Base-by-base conservation (phyloP, 2,888 invertebrate genomes). In the Augiades crinisus region DNA sequence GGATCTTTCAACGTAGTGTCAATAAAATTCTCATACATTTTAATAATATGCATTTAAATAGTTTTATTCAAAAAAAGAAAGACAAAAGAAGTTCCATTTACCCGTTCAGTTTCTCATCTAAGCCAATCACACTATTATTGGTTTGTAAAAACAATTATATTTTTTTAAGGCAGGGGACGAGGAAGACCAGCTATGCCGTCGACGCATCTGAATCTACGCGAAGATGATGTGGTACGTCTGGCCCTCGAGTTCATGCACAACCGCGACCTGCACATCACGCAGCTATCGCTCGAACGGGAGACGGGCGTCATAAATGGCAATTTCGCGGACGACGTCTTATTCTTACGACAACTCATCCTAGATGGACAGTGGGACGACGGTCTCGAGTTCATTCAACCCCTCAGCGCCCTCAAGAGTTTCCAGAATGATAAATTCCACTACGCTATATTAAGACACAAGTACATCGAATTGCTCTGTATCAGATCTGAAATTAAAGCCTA, bases 321-420 rank as follows among this genome's bases (percentile, higher is more conserved):
- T 73, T 98, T 93, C 79, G 97, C 97, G 8, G 98, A 98, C 81
- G 99, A 99, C 81, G 94, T 98, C 30, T 92, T 99, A 38, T 99
- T 99, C 81, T 91, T 99, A 13, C 92, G 98, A 12, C 98, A 98
- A 82, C 92, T 99, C 46, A 98, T 99, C 62, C 92, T 99, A 47
- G 99, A 99, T 79, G 99, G 99, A 12, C 98, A 98, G 84, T 99
- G 99, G 99, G 98, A 99, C 82, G 98, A 98, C 78, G 98, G 97
- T 0, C 88, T 98, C 55, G 98, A 98, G 77, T 99, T 99, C 81
- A 95, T 98, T 55, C 97, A 98, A 85, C 99, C 99, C 0, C 90
- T 99, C 47, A 95, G 96, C 73, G 93, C 94, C 6, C 82, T 95
- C 55, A 94, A 93, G 67, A 92, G 94, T 33, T 98, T 98, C 79